Evolutionary conservation across 1,140 invertebrate genomes (phyloP).

Genomic region (Brachionus plicatilis): DNA sequence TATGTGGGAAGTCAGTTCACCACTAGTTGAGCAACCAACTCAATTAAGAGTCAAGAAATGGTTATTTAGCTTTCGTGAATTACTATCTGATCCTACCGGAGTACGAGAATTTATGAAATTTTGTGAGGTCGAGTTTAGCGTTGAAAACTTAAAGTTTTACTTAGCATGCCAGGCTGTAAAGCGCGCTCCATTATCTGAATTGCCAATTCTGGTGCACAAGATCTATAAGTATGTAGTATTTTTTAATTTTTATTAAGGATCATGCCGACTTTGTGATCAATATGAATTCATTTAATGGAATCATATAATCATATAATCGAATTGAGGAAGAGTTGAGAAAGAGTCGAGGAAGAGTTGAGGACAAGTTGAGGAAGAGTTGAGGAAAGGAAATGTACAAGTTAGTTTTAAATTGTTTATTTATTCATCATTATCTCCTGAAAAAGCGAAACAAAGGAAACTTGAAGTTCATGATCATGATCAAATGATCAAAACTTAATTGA

Average conservation of each 20-base stretch:
- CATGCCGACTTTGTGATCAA: no score
- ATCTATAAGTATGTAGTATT: slow-evolving; percentile 11
- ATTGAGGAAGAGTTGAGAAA: no score
- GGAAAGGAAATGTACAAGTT: no score
- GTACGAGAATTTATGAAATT: slow-evolving; percentile 91
- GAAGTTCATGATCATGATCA: no score
- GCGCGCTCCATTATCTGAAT: neutral
- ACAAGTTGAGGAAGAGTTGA: no score
- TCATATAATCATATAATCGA: no score
- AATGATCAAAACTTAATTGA: no score
- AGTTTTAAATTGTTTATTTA: no score
- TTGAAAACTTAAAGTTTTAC: slow-evolving; percentile 83
- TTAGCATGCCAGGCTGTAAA: neutral
- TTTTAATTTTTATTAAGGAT: neutral
- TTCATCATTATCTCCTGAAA: no score
- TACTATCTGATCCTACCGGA: slow-evolving; percentile 88
- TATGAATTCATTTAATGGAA: no score
- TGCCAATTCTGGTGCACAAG: neutral
- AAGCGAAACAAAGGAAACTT: no score
- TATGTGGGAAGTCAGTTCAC: slow-evolving; percentile 74
- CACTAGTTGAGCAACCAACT: slow-evolving; percentile 43
- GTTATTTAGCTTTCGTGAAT: slow-evolving; percentile 89
- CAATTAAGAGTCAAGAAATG: slow-evolving; percentile 79
- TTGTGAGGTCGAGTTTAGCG: slow-evolving; percentile 95
- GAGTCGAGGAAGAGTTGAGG: no score